Evolutionary conservation across 2,113 vertebrate genomes (phyloP).

Genomic region (Otolemur garnettii): DNA sequence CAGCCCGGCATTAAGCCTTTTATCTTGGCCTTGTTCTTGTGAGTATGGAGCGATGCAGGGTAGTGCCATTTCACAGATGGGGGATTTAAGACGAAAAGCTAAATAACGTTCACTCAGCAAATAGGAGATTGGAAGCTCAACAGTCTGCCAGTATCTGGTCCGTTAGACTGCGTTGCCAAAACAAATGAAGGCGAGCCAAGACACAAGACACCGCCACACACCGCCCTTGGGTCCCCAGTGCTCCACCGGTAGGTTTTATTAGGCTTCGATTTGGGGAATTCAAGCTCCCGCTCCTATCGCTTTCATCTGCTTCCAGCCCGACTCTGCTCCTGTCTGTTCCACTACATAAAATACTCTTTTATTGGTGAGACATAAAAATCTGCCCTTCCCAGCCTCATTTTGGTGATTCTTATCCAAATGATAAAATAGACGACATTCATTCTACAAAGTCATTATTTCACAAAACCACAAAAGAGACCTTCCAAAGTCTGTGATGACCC

Average conservation of each 20-base stretch:
- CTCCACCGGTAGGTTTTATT: neutral
- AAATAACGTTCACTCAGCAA: neutral
- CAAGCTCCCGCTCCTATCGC: neutral
- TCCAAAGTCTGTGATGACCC: neutral
- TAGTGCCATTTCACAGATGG: neutral
- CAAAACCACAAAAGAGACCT: neutral
- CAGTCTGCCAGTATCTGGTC: neutral
- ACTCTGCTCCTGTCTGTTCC: neutral
- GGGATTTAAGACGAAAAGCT: neutral
- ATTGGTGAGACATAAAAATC: neutral
- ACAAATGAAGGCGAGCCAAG: neutral
- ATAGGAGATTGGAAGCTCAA: neutral
- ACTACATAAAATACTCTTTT: neutral
- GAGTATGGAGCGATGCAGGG: neutral
- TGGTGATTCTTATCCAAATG: neutral
- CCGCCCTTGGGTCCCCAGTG: neutral
- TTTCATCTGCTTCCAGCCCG: neutral
- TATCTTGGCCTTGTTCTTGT: neutral
- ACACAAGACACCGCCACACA: too few species aligned
- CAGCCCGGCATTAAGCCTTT: neutral
- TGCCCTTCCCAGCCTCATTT: neutral
- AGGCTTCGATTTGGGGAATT: neutral
- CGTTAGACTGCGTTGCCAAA: neutral
- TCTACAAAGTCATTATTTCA: neutral
- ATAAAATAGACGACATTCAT: neutral